phyloP scores from a whole-genome alignment of 1,140 invertebrate genomes.

The Drosophila sproati region DNA sequence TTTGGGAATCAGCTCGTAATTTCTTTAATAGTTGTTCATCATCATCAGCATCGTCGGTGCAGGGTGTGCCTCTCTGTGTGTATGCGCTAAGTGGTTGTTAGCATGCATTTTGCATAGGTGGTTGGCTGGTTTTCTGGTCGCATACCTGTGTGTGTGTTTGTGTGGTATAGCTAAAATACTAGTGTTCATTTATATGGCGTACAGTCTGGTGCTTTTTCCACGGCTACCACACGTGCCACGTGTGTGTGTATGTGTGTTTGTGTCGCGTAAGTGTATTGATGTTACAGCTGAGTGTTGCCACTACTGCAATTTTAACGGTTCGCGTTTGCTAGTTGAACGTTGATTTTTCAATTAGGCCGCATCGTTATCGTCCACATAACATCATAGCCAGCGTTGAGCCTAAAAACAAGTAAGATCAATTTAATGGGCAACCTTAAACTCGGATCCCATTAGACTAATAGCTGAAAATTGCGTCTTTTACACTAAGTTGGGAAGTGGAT shows the following conservation, averaged over 20 bases:
- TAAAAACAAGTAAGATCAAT: conserved; percentile 1
- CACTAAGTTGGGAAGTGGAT: too few relatives aligned
- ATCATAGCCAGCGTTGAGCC: conserved; percentile 18
- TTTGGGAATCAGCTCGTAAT: conserved; percentile 70
- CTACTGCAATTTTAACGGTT: conserved; percentile 40
- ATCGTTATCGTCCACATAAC: conserved; percentile 63
- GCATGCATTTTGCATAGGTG: conserved; percentile 68
- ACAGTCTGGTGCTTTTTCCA: conserved; percentile 50
- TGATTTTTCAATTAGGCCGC: conserved; percentile 77
- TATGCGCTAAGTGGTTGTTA: conserved; percentile 75
- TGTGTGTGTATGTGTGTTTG: conserved; percentile 4
- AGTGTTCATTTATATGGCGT: conserved; percentile 76
- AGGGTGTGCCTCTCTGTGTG: conserved; percentile 8
- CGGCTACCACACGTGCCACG: neutral
- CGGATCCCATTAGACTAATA: too few relatives aligned
- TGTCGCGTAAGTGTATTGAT: conserved; percentile 17
- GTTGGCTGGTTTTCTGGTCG: neutral
- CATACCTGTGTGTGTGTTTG: conserved; percentile 15
- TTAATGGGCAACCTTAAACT: too few relatives aligned
- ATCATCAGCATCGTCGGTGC: conserved; percentile 20
- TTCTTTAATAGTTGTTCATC: conserved; percentile 78
- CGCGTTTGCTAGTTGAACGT: conserved; percentile 70
- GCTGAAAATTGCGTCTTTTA: too few relatives aligned
- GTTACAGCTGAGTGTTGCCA: conserved; percentile 32
- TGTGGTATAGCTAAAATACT: conserved; percentile 69